Evolutionary conservation across 2,888 invertebrate genomes (phyloP), one percentile per base, ranked within the genome.

Genomic region (Dioctria linearis): DNA sequence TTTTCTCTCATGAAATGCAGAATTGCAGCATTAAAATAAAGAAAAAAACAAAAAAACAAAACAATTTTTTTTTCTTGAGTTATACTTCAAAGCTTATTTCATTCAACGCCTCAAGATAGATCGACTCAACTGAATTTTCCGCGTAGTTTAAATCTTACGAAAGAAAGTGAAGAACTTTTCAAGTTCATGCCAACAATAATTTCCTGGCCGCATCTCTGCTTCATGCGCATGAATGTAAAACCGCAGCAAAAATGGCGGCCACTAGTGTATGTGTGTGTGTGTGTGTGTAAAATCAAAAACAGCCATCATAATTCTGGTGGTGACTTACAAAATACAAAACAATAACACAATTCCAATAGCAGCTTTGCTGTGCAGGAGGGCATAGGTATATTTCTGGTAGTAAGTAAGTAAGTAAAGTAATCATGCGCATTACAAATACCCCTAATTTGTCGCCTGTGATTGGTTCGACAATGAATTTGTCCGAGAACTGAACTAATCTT

Each of bases 251-350:
- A 6, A 37, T 5, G 61, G 5, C 37, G 61, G 11, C 61, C 8
- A 39, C 40, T n/a, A 39, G 61, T 25, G 25, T 25, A 25, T 25
- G 25, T 25, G 25, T 25, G 25, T 25, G 25, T 25, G 25, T 25
- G 25, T 25, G 25, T 25, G 2, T 25, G 25, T 61, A 39, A 61
- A 61, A 11, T 25, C 54, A n/a, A 54, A 54, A 66, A 43, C 66
- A 66, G n/a, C 66, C 13, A n/a, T 43, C 6, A 11, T n/a, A 54
- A n/a, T 66, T 43, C 66, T 43, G 37, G 42, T 43, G 37, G 42
- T 43, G 43, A 66, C 42, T 43, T 25, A 66, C 66, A 66, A 66
- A 46, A 63, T 25, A 66, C 66, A 66, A 66, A 46, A 63, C 43
- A 66, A 66, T 43, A 46, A 43, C 66, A 25, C 25, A 63, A 37